Evolutionary conservation across 2,113 vertebrate genomes (phyloP).

Genomic region (Spermophilus dauricus): DNA sequence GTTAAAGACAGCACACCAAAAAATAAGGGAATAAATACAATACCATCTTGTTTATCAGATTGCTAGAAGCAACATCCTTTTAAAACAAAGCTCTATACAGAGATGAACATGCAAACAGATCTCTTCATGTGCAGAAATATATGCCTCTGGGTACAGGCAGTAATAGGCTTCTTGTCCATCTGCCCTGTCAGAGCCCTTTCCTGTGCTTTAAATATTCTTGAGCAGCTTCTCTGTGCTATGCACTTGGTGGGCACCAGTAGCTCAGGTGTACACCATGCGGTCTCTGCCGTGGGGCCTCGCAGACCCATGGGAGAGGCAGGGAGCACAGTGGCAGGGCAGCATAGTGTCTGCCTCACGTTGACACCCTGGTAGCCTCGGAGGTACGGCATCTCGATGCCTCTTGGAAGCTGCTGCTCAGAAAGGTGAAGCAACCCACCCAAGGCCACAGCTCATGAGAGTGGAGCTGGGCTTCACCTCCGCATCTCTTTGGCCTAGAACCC

Average conservation of each 20-base stretch:
- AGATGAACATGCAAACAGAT: background rate
- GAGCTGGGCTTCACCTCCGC: background rate
- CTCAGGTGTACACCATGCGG: background rate
- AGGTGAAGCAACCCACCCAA: background rate
- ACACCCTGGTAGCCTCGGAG: background rate
- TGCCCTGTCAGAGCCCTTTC: background rate
- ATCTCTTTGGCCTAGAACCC: background rate
- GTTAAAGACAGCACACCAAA: constrained; percentile 42
- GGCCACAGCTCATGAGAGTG: background rate
- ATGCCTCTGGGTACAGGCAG: background rate
- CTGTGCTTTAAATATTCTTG: background rate
- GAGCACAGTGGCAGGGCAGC: too few species aligned
- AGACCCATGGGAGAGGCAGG: background rate
- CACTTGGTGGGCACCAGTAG: background rate
- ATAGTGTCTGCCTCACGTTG: background rate
- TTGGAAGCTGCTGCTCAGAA: background rate
- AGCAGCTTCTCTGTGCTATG: background rate
- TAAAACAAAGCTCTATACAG: constrained; percentile 52
- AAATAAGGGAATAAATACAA: background rate
- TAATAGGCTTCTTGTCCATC: constrained; percentile 1
- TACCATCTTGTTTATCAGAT: constrained; percentile 25
- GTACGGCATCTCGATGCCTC: background rate
- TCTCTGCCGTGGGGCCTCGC: background rate
- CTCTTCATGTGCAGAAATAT: background rate
- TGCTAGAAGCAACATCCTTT: constrained; percentile 43